These are phyloP conservation scores for Piprites chloris DNA, from an alignment of 2,113 vertebrate genomes.

Conservation along the genomic window DNA sequence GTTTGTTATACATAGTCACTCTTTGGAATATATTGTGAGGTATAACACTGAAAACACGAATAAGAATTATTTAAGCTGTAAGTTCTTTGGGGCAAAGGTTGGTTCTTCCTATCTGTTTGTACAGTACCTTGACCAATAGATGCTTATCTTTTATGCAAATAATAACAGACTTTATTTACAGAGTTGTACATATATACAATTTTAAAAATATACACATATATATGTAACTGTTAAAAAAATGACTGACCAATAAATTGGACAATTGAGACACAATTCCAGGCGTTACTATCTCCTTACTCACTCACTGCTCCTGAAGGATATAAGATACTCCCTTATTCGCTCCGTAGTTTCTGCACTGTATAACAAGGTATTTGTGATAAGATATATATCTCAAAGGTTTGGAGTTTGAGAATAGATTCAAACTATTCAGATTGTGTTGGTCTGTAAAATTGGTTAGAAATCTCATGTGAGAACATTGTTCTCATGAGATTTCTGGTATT, in stretches of 20 bases:
- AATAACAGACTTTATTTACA: neutral
- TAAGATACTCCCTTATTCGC: neutral
- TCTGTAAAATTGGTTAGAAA: conserved; percentile 14
- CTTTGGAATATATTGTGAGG: neutral
- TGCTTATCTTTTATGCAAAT: neutral
- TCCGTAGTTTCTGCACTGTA: neutral
- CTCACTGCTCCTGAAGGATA: neutral
- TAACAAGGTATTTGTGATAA: neutral
- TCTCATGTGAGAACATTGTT: conserved; percentile 13
- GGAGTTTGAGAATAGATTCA: neutral
- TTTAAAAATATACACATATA: neutral
- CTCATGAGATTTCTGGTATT: conserved; percentile 22
- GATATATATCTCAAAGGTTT: neutral
- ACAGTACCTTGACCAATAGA: neutral
- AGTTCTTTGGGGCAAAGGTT: neutral
- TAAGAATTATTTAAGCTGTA: neutral
- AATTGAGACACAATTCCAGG: neutral
- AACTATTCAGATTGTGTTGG: conserved; percentile 16
- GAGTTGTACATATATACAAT: neutral
- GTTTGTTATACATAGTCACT: neutral
- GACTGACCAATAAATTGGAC: neutral
- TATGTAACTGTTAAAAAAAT: neutral
- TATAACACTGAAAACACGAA: neutral
- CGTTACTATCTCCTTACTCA: neutral
- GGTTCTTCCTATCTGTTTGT: neutral